phyloP scores from a whole-genome alignment of 2,797 vertebrate species.

The Sciaenops ocellatus region DNA sequence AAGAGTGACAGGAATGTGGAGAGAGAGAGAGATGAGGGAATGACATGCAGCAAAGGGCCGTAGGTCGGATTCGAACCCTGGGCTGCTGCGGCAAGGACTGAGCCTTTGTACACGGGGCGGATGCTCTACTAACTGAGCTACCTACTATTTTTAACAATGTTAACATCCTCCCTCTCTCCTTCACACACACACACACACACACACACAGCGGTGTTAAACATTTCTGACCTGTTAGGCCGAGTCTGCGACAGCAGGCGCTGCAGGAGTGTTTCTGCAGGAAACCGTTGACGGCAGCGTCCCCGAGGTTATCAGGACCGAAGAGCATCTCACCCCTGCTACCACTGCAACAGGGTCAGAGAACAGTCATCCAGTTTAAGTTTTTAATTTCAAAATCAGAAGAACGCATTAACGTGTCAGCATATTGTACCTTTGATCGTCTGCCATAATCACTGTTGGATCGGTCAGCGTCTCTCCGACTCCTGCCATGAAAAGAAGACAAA shows the following conservation, averaged over 20 bases:
- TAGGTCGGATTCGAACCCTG: too few relatives aligned
- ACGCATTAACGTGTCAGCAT: background rate
- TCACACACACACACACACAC: background rate
- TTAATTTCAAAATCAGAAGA: background rate
- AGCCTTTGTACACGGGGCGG: too few relatives aligned
- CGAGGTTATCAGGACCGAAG: constrained; percentile 96
- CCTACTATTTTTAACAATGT: background rate
- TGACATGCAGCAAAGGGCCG: too few relatives aligned
- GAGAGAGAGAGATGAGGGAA: too few relatives aligned
- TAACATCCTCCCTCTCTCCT: background rate
- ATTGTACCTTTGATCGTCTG: constrained; percentile 90
- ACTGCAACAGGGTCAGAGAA: constrained; percentile 44
- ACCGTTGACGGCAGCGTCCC: constrained; percentile 90
- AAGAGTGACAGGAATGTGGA: too few relatives aligned
- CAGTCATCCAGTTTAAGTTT: too few relatives aligned
- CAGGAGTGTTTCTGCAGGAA: constrained; percentile 95
- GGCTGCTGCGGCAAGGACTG: too few relatives aligned
- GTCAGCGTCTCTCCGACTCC: constrained; percentile 95
- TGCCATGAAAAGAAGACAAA: constrained; percentile 64
- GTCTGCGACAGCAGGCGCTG: constrained; percentile 89
- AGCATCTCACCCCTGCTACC: constrained; percentile 84
- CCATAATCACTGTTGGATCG: constrained; percentile 96
- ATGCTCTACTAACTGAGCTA: too few relatives aligned
- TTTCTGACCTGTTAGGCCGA: constrained; percentile 90
- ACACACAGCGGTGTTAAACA: background rate